Conservation (phyloP, 2,888 invertebrate genomes). For the Ormyrus rosae region DNA sequence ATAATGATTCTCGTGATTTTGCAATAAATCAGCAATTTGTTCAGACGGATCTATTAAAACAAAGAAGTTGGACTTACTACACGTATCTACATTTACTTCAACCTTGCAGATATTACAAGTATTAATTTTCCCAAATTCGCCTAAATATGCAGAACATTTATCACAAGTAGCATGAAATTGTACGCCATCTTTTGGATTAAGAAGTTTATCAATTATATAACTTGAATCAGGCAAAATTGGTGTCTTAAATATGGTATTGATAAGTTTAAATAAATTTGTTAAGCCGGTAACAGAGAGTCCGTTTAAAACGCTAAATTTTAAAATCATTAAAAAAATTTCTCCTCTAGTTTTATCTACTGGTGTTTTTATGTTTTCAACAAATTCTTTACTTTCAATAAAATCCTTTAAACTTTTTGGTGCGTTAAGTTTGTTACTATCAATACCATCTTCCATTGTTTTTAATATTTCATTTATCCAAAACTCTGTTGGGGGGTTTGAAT, state of each 20-base stretch:
- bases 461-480: background rate
- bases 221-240: slow-evolving; percentile 51
- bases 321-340: slow-evolving; percentile 14
- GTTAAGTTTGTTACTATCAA: background rate
- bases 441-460: background rate
- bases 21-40: no score
- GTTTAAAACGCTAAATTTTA: background rate
- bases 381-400: background rate
- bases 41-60: no score
- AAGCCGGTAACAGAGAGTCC: background rate
- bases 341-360: background rate
- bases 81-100: no score
- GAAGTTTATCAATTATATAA: slow-evolving; percentile 43
- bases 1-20: no score
- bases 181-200: slow-evolving; percentile 29
- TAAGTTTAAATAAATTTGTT: slow-evolving; percentile 42
- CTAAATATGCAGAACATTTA: slow-evolving; percentile 26
- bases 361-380: background rate
- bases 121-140: slow-evolving; percentile 4
- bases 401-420: background rate
- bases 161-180: slow-evolving; percentile 20
- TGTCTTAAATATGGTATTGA: slow-evolving; percentile 44
- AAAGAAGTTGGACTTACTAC: no score
- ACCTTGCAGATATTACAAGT: no score
- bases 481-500: no score